Conservation (phyloP, 2,888 invertebrate species). For the Leuctra nigra region DNA sequence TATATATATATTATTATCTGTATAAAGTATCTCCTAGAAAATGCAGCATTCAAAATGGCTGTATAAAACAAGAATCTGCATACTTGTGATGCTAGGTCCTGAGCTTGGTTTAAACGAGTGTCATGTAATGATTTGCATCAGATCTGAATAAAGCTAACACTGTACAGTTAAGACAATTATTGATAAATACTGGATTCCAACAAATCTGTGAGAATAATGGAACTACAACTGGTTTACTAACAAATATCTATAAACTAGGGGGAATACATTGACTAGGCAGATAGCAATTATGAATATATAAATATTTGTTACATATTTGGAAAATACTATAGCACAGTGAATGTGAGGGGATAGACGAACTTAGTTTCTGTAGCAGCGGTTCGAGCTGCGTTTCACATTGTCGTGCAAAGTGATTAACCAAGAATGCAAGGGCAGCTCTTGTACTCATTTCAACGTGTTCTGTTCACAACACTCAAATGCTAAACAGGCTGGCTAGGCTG, state of each 20-base stretch:
- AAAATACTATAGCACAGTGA: constrained; percentile 25
- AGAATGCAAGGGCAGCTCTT: constrained; percentile 13
- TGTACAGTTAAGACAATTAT: constrained; percentile 24
- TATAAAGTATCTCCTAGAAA: constrained; percentile 29
- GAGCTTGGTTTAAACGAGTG: constrained; percentile 24
- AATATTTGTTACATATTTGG: constrained; percentile 25
- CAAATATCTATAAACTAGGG: constrained; percentile 25
- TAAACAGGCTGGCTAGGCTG: constrained; percentile 3
- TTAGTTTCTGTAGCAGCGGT: constrained; percentile 1
- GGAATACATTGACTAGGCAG: constrained; percentile 27
- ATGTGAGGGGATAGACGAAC: constrained; percentile 19
- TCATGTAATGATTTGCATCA: constrained; percentile 27
- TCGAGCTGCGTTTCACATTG: neutral
- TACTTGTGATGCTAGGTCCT: constrained; percentile 27
- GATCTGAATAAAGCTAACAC: constrained; percentile 27
- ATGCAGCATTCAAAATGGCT: constrained; percentile 29
- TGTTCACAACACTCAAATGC: constrained; percentile 20
- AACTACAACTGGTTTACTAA: constrained; percentile 23
- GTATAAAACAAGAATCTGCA: constrained; percentile 28
- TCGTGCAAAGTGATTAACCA: neutral
- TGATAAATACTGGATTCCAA: constrained; percentile 27
- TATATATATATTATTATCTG: constrained; percentile 24
- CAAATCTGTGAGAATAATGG: constrained; percentile 25
- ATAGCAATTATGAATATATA: constrained; percentile 27
- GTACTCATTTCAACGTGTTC: constrained; percentile 13